Evolutionary conservation across 2,888 invertebrate species (phyloP).

Genomic region (Phortica magna): DNA sequence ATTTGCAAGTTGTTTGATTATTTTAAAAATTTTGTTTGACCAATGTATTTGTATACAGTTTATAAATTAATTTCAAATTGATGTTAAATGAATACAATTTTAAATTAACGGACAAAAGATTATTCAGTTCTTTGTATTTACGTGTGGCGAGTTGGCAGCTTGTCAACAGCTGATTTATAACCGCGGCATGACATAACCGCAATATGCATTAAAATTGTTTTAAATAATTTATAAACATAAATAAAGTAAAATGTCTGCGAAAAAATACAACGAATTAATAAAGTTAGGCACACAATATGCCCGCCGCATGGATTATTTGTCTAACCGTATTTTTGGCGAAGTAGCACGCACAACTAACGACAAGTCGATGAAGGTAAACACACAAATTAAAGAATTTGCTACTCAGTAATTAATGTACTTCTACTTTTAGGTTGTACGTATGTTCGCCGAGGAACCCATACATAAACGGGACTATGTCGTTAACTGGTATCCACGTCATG

Average conservation of each 20-base stretch:
- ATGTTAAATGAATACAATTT: too few relatives aligned
- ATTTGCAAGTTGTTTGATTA: conserved; percentile 36
- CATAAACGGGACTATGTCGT: conserved; percentile 85
- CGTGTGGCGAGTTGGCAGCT: neutral
- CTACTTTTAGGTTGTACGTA: conserved; percentile 79
- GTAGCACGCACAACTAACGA: conserved; percentile 86
- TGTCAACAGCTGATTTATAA: conserved; percentile 50
- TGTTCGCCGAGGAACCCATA: conserved; percentile 87
- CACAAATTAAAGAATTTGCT: neutral
- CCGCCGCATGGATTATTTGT: conserved; percentile 89
- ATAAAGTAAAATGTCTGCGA: conserved; percentile 78
- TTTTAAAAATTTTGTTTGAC: conserved; percentile 57
- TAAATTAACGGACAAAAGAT: too few relatives aligned
- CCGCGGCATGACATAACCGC: conserved; percentile 59
- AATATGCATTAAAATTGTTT: conserved; percentile 28
- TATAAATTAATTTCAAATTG: too few relatives aligned
- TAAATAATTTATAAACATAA: neutral
- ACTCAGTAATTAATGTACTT: neutral
- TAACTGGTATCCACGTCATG: conserved; percentile 92
- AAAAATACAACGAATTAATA: conserved; percentile 84
- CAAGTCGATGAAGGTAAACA: conserved; percentile 84
- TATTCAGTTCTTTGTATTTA: too few relatives aligned
- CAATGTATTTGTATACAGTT: conserved; percentile 27
- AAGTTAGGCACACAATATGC: conserved; percentile 89
- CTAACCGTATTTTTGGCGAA: conserved; percentile 93